phyloP scores from a whole-genome alignment of 2,113 vertebrate species.

The Formicarius rufipectus region DNA sequence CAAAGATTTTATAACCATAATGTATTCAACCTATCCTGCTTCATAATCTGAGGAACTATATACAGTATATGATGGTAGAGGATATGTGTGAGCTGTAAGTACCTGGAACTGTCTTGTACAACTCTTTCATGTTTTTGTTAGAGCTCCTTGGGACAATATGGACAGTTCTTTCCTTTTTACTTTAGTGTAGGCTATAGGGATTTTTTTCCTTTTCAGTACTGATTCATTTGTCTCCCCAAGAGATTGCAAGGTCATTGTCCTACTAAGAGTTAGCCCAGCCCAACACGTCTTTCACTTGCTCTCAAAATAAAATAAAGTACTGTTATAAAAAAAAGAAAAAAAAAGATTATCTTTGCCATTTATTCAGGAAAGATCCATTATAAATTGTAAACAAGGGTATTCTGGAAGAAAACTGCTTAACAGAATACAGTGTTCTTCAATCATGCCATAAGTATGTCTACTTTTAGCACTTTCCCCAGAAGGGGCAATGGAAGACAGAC shows the following conservation, averaged over 20 bases:
- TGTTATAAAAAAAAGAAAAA: not conserved
- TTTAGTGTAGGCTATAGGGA: not conserved
- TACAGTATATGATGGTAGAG: not conserved
- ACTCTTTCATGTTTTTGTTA: not conserved
- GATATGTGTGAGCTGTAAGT: not conserved
- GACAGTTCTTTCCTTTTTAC: not conserved
- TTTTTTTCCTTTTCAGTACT: not conserved
- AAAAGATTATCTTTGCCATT: not conserved
- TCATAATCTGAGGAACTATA: not conserved
- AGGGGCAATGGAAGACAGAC: not conserved
- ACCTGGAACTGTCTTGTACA: not conserved
- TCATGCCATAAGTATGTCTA: not conserved
- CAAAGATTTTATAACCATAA: not conserved
- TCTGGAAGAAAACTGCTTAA: not conserved
- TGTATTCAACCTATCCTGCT: not conserved
- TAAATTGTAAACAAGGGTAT: not conserved
- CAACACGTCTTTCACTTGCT: not conserved
- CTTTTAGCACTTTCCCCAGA: not conserved
- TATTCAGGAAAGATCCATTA: not conserved
- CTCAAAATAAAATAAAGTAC: not conserved
- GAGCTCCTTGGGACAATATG: not conserved
- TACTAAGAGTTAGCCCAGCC: not conserved
- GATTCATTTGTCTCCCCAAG: not conserved
- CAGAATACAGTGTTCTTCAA: not conserved
- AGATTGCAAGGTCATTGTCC: not conserved